Evolutionary conservation across 2,797 vertebrate species (phyloP).

Genomic region (Babyrousa celebensis): DNA sequence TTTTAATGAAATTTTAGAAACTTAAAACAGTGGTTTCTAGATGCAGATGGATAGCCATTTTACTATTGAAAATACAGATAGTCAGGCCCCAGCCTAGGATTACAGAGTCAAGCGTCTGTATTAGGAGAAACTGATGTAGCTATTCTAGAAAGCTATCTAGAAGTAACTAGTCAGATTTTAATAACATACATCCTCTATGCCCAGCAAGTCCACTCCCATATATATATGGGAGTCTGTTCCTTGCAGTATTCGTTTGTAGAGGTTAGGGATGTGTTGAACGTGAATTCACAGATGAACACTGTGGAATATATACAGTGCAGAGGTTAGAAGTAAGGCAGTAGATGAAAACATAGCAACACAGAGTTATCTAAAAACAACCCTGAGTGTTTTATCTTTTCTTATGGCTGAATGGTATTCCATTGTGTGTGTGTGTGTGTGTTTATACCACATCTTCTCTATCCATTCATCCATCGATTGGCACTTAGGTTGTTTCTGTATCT

Average conservation of each 20-base stretch:
- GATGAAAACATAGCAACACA: background rate
- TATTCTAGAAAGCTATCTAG: slow-evolving; percentile 38
- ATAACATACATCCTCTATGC: background rate
- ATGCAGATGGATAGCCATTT: background rate
- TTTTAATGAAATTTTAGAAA: slow-evolving; percentile 67
- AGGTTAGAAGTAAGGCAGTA: background rate
- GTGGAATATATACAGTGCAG: background rate
- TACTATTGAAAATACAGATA: slow-evolving; percentile 50
- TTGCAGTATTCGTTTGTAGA: background rate
- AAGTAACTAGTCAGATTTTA: slow-evolving; percentile 47
- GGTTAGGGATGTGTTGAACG: background rate
- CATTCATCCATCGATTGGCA: background rate
- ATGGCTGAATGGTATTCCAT: background rate
- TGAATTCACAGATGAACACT: background rate
- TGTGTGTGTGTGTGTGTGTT: background rate
- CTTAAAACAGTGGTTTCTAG: slow-evolving; percentile 47
- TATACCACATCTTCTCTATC: background rate
- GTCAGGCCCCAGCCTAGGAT: background rate
- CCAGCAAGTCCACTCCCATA: background rate
- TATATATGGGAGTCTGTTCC: background rate
- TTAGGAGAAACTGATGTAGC: background rate
- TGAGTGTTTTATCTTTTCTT: background rate
- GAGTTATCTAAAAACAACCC: background rate
- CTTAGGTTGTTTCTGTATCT: background rate
- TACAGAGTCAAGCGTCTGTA: slow-evolving; percentile 14